phyloP scores from a whole-genome alignment of 2,888 invertebrate species.

The Elmis aenea region DNA sequence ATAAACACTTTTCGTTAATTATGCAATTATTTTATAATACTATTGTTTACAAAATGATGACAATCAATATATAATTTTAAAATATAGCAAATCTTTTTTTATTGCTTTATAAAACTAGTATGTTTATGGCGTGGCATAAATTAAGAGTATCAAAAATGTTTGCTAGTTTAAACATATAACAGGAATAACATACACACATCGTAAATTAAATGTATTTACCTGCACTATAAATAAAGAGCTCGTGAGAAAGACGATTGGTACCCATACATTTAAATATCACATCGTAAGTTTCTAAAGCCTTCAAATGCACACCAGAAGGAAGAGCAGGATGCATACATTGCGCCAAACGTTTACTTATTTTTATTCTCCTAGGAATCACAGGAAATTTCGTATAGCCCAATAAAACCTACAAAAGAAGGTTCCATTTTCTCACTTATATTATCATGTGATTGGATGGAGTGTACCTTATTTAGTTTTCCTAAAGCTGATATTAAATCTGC shows the following conservation, averaged over 20 bases:
- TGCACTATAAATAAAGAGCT: slow-evolving; percentile 78
- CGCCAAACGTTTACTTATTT: slow-evolving; percentile 83
- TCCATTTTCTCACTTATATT: background rate
- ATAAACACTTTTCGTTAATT: too few species aligned
- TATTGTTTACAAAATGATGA: too few species aligned
- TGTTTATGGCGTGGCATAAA: too few species aligned
- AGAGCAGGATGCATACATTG: slow-evolving; percentile 92
- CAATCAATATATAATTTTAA: too few species aligned
- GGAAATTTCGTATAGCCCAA: slow-evolving; percentile 75
- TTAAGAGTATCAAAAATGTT: too few species aligned
- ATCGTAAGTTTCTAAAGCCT: slow-evolving; percentile 86
- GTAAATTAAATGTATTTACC: slow-evolving; percentile 44
- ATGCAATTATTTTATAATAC: too few species aligned
- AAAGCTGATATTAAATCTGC: slow-evolving; percentile 87
- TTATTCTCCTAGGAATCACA: slow-evolving; percentile 79
- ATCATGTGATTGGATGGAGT: slow-evolving; percentile 5
- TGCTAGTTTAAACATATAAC: too few species aligned
- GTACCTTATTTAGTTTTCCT: slow-evolving; percentile 83
- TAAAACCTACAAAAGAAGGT: slow-evolving; percentile 57
- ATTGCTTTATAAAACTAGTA: too few species aligned
- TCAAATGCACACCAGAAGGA: slow-evolving; percentile 86
- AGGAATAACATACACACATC: background rate
- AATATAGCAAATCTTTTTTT: too few species aligned
- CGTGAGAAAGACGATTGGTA: slow-evolving; percentile 70
- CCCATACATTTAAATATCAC: slow-evolving; percentile 87